These are phyloP conservation scores for Serinus canaria DNA, from an alignment of 2,113 vertebrate genomes.

Conservation along the genomic window DNA sequence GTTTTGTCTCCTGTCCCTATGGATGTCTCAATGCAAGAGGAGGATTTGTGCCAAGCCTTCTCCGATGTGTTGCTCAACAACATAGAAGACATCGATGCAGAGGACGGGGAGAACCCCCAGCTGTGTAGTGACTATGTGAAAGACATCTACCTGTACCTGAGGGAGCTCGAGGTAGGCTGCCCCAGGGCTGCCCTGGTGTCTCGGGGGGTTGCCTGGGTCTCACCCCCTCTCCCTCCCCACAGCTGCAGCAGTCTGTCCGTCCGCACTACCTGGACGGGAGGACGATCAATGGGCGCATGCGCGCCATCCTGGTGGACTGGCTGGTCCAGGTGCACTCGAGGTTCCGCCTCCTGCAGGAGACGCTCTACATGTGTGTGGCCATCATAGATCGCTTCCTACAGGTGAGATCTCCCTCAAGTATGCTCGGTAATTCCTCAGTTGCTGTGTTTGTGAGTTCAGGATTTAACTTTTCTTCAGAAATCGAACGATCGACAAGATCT, in stretches of 20 bases:
- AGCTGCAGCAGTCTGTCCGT: conserved; percentile 81
- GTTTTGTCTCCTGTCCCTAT: conserved; percentile 40
- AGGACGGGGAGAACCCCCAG: conserved; percentile 84
- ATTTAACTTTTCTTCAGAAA: neutral
- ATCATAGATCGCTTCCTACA: conserved; percentile 92
- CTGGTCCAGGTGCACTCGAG: conserved; percentile 91
- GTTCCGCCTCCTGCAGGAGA: conserved; percentile 92
- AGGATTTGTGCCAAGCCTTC: conserved; percentile 88
- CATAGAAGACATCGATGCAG: conserved; percentile 85
- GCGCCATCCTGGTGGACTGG: conserved; percentile 93
- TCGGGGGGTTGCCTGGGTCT: neutral
- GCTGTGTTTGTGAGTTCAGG: neutral
- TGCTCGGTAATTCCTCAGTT: neutral
- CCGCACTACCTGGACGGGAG: conserved; percentile 83
- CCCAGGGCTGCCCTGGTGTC: accelerated
- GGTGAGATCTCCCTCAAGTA: neutral
- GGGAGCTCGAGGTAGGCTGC: conserved; percentile 80
- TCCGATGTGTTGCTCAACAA: conserved; percentile 81
- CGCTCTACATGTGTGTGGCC: conserved; percentile 89
- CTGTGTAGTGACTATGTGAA: conserved; percentile 90
- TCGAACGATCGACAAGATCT: accelerated
- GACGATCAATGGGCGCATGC: conserved; percentile 85
- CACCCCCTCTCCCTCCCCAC: neutral
- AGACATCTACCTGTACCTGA: conserved; percentile 89
- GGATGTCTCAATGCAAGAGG: conserved; percentile 81